A percentile compares a stretch with the other conserved stretches of the same genome.
Evolutionary conservation across 2,888 invertebrate species (phyloP).

Genomic region (Cephus rjabovi): DNA sequence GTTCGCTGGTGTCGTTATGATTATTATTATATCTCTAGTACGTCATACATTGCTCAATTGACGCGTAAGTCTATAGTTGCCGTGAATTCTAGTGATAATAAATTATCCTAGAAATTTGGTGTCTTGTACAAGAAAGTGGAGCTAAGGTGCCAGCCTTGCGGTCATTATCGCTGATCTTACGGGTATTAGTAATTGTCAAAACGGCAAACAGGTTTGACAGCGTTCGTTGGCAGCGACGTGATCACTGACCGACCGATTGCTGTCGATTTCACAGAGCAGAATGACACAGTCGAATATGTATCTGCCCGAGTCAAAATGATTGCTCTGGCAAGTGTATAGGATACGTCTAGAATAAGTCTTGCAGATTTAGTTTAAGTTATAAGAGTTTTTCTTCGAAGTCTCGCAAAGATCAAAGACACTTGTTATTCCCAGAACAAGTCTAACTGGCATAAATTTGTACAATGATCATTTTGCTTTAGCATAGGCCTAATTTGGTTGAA

Average conservation of each 20-base stretch:
- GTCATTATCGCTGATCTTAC: background rate
- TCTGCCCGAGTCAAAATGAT: background rate
- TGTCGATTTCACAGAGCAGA: background rate
- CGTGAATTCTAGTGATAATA: background rate
- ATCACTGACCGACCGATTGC: background rate
- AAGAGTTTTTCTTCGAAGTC: too few relatives aligned
- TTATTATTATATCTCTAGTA: background rate
- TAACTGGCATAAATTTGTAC: too few relatives aligned
- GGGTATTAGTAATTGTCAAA: background rate
- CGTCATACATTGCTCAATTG: background rate
- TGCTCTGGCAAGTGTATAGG: background rate
- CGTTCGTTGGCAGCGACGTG: background rate
- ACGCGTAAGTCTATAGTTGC: too few relatives aligned
- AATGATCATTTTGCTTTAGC: too few relatives aligned
- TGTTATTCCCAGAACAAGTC: too few relatives aligned
- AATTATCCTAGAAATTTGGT: background rate
- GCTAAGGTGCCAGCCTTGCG: background rate
- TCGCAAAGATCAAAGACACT: too few relatives aligned
- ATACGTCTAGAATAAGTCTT: too few relatives aligned
- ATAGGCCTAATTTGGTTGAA: too few relatives aligned
- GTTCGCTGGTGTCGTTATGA: too few relatives aligned
- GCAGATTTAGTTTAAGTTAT: too few relatives aligned
- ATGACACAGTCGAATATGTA: background rate
- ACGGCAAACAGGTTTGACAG: background rate
- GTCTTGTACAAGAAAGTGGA: background rate